These are phyloP conservation scores for Myocastor coypus DNA, from an alignment of 2,113 vertebrate species.

Conservation along the genomic window DNA sequence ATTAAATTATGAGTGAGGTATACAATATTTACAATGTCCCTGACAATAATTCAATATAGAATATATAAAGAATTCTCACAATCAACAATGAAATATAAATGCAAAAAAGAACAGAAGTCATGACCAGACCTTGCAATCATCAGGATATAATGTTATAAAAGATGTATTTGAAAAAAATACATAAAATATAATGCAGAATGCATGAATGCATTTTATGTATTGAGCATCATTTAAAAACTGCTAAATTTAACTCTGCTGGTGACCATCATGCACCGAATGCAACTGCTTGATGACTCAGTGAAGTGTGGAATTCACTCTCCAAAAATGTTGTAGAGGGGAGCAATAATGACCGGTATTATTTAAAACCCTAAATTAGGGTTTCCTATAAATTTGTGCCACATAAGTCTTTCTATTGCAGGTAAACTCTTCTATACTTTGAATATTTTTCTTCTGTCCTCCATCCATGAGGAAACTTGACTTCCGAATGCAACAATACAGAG, in stretches of 20 bases:
- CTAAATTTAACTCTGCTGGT: neutral
- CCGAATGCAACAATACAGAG: too few relatives aligned
- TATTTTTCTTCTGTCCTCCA: neutral
- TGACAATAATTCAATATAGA: neutral
- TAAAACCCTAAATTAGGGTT: neutral
- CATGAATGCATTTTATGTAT: neutral
- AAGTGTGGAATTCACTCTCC: neutral
- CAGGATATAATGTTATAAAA: neutral
- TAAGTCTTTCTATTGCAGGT: neutral
- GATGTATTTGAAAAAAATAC: neutral
- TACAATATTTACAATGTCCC: neutral
- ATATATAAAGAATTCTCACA: neutral
- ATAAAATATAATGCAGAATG: neutral
- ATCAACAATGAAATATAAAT: neutral
- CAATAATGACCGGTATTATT: neutral
- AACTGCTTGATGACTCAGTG: neutral
- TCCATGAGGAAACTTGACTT: neutral
- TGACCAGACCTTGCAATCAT: neutral
- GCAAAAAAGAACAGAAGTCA: neutral
- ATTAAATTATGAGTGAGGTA: neutral
- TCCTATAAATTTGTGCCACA: neutral
- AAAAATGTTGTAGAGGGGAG: neutral
- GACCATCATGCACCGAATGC: neutral
- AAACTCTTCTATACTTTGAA: neutral
- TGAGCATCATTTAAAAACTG: neutral